Evolutionary conservation across 2,113 vertebrate species (phyloP).

Genomic region (Rhea pennata): DNA sequence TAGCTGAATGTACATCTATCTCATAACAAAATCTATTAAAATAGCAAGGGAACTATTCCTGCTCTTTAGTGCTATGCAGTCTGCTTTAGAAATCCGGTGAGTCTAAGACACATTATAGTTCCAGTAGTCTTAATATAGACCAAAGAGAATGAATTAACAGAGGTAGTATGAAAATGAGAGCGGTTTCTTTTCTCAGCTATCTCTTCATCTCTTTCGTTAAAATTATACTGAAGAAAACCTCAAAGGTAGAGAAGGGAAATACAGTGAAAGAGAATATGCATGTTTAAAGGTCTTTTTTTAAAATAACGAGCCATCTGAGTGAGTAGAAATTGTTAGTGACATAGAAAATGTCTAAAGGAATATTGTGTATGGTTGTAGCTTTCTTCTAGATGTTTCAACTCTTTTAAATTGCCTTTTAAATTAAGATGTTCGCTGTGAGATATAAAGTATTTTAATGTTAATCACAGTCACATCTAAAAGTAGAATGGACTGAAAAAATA

Average conservation of each 20-base stretch:
- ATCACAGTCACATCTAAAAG: background rate
- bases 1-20: background rate
- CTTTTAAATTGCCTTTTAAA: background rate
- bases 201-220: background rate
- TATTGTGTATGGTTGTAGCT: background rate
- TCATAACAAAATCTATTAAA: constrained; percentile 11
- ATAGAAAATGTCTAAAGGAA: background rate
- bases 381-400: background rate
- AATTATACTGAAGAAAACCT: background rate
- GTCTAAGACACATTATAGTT: background rate
- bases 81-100: background rate
- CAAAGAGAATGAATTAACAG: constrained; percentile 14
- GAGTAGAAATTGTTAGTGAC: background rate
- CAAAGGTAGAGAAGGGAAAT: background rate
- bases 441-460: background rate
- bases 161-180: background rate
- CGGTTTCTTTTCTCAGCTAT: background rate
- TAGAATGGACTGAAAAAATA: background rate
- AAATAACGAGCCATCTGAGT: constrained; percentile 9
- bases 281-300: background rate
- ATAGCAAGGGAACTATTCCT: background rate
- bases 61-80: background rate
- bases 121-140: background rate
- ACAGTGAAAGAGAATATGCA: background rate
- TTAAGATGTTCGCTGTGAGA: background rate